These are phyloP conservation scores for Oryzias woworae DNA, from an alignment of 2,113 vertebrate species.

Conservation along the genomic window DNA sequence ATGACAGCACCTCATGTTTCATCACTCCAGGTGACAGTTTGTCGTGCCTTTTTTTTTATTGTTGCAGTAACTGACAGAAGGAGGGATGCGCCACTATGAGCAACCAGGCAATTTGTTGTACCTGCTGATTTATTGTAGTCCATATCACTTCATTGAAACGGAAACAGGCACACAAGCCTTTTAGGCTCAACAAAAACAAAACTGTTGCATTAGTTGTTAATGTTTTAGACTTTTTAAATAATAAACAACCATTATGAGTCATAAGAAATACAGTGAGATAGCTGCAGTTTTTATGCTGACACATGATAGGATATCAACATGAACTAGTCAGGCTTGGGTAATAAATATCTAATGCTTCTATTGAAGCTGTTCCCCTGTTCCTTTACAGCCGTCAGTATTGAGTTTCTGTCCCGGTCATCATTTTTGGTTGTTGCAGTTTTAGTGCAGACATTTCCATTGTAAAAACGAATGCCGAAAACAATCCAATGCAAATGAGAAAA, in stretches of 20 bases:
- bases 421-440: not conserved
- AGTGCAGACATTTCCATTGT: not conserved
- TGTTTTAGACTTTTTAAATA: not conserved
- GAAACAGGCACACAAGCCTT: not conserved
- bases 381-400: conserved; percentile 5
- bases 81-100: conserved; percentile 1
- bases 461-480: not conserved
- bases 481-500: conserved; percentile 3
- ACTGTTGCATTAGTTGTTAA: not conserved
- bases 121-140: not conserved
- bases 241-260: not conserved
- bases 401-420: not conserved
- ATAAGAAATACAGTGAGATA: not conserved
- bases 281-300: conserved; percentile 15
- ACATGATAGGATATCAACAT: conserved; percentile 4
- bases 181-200: not conserved
- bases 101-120: not conserved
- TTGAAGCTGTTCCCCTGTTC: conserved; percentile 5
- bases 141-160: not conserved
- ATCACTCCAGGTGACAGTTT: conserved; percentile 13
- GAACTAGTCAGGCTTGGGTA: conserved; percentile 1
- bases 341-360: conserved; percentile 12
- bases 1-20: not conserved
- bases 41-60: conserved; percentile 3
- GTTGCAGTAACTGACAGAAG: not conserved